Conservation (phyloP, 1,140 invertebrate species). For the Conus betulinus region DNA sequence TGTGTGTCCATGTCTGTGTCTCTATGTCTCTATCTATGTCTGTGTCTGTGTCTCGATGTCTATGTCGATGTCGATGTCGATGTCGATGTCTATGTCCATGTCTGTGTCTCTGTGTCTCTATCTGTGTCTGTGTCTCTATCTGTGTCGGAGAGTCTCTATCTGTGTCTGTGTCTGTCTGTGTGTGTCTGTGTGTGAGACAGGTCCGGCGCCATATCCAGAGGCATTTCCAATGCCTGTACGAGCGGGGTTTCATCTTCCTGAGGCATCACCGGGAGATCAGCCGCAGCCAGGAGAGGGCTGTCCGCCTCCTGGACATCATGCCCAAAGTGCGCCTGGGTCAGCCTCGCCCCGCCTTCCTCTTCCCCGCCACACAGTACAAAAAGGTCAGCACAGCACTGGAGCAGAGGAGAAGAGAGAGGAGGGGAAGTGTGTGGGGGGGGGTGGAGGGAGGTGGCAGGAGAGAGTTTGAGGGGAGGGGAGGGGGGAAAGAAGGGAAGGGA, state of each 20-base stretch:
- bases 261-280: slow-evolving; percentile 47
- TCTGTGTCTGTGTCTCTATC: no score
- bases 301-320: slow-evolving; percentile 53
- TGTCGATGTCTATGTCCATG: no score
- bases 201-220: not conserved
- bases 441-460: no score
- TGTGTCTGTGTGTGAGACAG: not conserved
- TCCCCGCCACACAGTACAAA: slow-evolving; percentile 54
- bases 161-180: not conserved
- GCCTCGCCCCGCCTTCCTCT: slow-evolving; percentile 41
- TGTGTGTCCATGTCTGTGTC: no score
- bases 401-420: no score
- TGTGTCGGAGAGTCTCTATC: not conserved
- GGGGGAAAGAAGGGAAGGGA: not conserved
- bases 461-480: no score
- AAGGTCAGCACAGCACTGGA: no score
- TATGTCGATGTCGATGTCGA: no score
- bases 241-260: slow-evolving; percentile 58
- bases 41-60: no score
- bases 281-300: slow-evolving; percentile 37
- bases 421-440: not conserved
- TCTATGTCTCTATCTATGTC: no score
- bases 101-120: no score
- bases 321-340: slow-evolving; percentile 40
- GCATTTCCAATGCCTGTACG: slow-evolving; percentile 30